Evolutionary conservation across 1,140 invertebrate genomes (phyloP), one percentile per base, ranked within the genome.

Genomic region (Heliothis virescens): DNA sequence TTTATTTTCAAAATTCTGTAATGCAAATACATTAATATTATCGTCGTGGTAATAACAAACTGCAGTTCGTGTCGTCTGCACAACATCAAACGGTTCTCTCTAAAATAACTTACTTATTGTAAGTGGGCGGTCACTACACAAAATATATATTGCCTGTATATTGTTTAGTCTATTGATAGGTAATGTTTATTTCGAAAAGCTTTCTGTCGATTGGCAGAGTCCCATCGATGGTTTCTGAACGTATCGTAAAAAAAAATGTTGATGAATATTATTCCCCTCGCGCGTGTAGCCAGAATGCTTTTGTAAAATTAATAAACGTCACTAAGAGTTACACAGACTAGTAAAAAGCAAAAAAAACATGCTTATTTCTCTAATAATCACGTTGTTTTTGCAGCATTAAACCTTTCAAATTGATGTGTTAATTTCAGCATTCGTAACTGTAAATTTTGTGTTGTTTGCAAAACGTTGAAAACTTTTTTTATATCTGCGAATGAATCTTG

Each of bases 121-220:
- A 10, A 29, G 67, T 52, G 67, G 48, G 67, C 48, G 67, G 67
- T 53, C 21, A 71, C 48, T 29, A 53, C 26, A 16, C 53, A 47
- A 71, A 71, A 26, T 26, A 26, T 69, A 69, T 53, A 71, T 71
- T 53, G 11, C 11, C 15, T 13, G 21, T 12, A 52, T 52, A 71
- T 71, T 71, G 67, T 71, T 71, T 71, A 71, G 67, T 71, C 67
- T 71, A 50, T 52, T 15, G 16, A 50, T 57, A 71, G 12, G 48
- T 71, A 71, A 71, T 53, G 67, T 71, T 71, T 71, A 71, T 71
- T 71, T 10, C 47, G 29, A 71, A 50, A 71, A 50, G 48, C 67
- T 67, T 50, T 71, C 48, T 15, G 67, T 12, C 21, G 47, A 71
- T 16, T 48, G 48, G 34, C 16, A 67, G 63, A 48, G 63, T 50